Conservation (phyloP, 2,888 invertebrate species). For the Morpho helenor region DNA sequence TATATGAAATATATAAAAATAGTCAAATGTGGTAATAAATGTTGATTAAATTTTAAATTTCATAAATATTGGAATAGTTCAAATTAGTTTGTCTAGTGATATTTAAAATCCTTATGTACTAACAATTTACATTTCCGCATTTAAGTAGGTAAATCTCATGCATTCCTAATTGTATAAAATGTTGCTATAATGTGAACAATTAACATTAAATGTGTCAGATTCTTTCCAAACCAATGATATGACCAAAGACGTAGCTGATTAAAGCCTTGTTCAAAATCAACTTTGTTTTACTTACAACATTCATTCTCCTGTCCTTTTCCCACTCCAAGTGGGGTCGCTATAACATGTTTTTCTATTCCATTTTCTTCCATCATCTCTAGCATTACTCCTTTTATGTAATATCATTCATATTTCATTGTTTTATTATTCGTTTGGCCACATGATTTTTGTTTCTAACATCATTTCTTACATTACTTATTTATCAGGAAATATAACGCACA, state of each 20-base stretch:
- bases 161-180: slow-evolving; percentile 51
- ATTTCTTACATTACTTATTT: too few species aligned
- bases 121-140: slow-evolving; percentile 46
- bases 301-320: background rate
- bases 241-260: slow-evolving; percentile 82
- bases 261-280: slow-evolving; percentile 67
- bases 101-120: slow-evolving; percentile 36
- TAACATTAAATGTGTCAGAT: slow-evolving; percentile 49
- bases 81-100: slow-evolving; percentile 58
- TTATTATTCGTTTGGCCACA: too few species aligned
- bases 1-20: slow-evolving; percentile 43
- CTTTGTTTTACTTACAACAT: slow-evolving; percentile 38
- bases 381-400: too few species aligned
- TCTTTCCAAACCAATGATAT: slow-evolving; percentile 81
- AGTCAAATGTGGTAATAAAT: slow-evolving; percentile 53
- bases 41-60: slow-evolving; percentile 38
- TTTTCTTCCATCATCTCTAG: too few species aligned
- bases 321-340: too few species aligned
- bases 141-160: slow-evolving; percentile 51
- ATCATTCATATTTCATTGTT: too few species aligned
- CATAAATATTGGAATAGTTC: slow-evolving; percentile 53
- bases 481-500: too few species aligned
- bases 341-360: too few species aligned
- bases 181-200: slow-evolving; percentile 35
- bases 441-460: too few species aligned